Base-by-base conservation (phyloP, 2,797 vertebrate species). In the Acanthurus leucopareius region DNA sequence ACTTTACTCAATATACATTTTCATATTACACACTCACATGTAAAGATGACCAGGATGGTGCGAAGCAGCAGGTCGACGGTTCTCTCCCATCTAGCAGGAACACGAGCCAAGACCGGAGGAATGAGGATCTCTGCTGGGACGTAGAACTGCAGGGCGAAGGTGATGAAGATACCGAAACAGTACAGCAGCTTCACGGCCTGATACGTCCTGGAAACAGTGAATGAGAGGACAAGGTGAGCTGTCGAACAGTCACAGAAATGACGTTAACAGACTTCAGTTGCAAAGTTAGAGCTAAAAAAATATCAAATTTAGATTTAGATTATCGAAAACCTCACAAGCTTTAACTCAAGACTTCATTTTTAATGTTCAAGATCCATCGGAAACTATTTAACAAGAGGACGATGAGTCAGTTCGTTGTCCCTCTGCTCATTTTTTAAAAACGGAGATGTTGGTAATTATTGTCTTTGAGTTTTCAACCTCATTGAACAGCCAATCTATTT, bases 121-220 rank as follows among this genome's bases (percentile, higher is more conserved):
- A 97, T 93, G 75, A 99, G 83, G 78, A 99, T 99, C 93, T 99
- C 97, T 0, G 97, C 98, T 0, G 97, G 96, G 25, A 99, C 98
- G 0, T 98, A 99, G 94, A 99, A 99, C 95, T 99, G 98, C 73
- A 99, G 94, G 0, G 97, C 97, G 0, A 98, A 99, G 0, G 97
- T 98, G 92, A 99, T 97, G 93, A 97, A 98, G 77, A 99, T 99
- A 19, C 98, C 98, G 0, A 97, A 91, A 66, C 96, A 97, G 93
- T 99, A 99, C 2, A 99, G 96, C 77, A 99, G 94, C 91, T 99
- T 99, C 67, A 99, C 98, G 0, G 93, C 90, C 91, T 99, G 98
- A 91, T 99, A 99, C 53, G 96, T 88, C 98, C 98, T 99, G 92
- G 10, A 47, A 32, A 61, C 2, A 53, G 53, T 72, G 35, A 3